Conservation (phyloP, 2,797 vertebrate genomes). For the Acomys russatus region DNA sequence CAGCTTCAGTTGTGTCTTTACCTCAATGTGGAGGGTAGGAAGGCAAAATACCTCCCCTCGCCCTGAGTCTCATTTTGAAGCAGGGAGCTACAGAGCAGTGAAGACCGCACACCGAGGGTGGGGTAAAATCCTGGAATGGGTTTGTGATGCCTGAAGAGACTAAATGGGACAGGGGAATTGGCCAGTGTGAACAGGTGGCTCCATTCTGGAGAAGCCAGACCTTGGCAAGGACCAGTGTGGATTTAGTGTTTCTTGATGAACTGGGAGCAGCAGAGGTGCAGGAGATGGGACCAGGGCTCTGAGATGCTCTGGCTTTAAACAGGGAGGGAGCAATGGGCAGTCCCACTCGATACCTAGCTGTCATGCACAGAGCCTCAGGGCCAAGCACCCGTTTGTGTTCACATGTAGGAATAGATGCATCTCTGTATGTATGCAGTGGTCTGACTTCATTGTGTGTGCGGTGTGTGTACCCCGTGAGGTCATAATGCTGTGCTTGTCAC, state of each 20-base stretch:
- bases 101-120: neutral
- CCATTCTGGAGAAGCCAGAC: neutral
- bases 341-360: neutral
- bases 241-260: neutral
- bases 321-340: neutral
- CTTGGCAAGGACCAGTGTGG: neutral
- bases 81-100: neutral
- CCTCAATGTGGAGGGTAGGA: conserved; percentile 28
- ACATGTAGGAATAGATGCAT: neutral
- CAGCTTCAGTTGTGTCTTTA: conserved; percentile 24
- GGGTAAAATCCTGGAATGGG: neutral
- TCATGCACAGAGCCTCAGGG: neutral
- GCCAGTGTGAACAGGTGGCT: conserved; percentile 34
- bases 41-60: neutral
- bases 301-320: neutral
- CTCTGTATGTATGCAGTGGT: neutral
- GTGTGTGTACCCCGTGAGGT: neutral
- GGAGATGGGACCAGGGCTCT: neutral
- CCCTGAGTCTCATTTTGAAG: neutral
- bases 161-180: neutral
- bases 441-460: neutral
- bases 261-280: neutral
- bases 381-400: neutral
- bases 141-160: neutral
- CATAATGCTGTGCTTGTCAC: neutral